phyloP scores from a whole-genome alignment of 2,888 invertebrate species.

The Steinernema carpocapsae region DNA sequence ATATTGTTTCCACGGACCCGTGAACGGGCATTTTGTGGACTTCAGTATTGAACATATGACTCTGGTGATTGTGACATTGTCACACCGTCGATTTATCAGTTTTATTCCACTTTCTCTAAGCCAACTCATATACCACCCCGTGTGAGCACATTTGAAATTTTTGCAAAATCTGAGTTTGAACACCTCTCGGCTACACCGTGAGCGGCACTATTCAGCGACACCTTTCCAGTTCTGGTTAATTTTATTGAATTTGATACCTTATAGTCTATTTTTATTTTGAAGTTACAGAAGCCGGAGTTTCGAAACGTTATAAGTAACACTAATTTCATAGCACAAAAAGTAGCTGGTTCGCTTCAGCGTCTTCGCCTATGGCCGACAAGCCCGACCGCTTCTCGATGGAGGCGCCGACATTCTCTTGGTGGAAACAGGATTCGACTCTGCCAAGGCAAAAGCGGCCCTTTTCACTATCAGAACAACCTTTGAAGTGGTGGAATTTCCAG shows the following conservation, averaged over 20 bases:
- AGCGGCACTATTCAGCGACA: too few relatives aligned
- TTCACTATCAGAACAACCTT: slow-evolving; percentile 74
- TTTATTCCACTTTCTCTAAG: too few relatives aligned
- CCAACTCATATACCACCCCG: too few relatives aligned
- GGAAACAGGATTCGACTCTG: slow-evolving; percentile 75
- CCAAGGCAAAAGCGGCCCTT: slow-evolving; percentile 75
- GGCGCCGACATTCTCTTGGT: slow-evolving; percentile 73
- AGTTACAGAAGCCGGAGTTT: slow-evolving; percentile 72
- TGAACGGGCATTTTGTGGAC: too few relatives aligned
- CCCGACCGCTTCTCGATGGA: slow-evolving; percentile 73
- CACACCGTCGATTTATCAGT: too few relatives aligned
- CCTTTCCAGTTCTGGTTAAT: too few relatives aligned
- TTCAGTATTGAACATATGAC: too few relatives aligned
- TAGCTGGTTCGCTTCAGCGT: slow-evolving; percentile 70
- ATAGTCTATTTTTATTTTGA: not conserved
- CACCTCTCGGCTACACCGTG: too few relatives aligned
- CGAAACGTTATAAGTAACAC: slow-evolving; percentile 73
- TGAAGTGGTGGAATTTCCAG: slow-evolving; percentile 68
- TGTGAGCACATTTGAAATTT: too few relatives aligned
- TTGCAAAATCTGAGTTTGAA: too few relatives aligned
- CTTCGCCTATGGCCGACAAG: slow-evolving; percentile 73
- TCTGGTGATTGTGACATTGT: too few relatives aligned
- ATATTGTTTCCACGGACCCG: too few relatives aligned
- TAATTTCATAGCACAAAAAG: not conserved
- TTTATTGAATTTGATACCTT: not conserved